These are phyloP conservation scores for Nyleta sp. DNA, from an alignment of 2,888 invertebrate species.

Conservation along the genomic window DNA sequence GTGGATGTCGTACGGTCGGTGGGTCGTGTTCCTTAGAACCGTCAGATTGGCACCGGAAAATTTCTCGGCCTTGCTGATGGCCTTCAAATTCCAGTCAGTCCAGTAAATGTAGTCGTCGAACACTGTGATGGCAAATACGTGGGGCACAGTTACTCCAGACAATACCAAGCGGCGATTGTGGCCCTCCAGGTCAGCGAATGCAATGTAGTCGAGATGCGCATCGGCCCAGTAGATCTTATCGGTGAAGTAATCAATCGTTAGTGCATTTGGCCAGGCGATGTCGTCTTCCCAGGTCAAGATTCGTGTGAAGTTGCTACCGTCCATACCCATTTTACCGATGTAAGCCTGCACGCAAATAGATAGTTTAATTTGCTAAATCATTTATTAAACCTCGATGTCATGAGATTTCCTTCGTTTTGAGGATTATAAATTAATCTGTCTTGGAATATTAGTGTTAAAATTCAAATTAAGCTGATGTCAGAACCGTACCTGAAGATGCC, in stretches of 20 bases:
- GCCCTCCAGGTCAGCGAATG: slow-evolving; percentile 96
- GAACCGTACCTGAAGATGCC: slow-evolving; percentile 88
- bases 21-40: slow-evolving; percentile 94
- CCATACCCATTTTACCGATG: slow-evolving; percentile 98
- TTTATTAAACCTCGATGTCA: not conserved
- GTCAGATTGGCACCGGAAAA: slow-evolving; percentile 91
- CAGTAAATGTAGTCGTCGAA: slow-evolving; percentile 98
- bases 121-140: slow-evolving; percentile 96
- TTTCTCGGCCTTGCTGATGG: slow-evolving; percentile 95
- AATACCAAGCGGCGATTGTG: slow-evolving; percentile 92
- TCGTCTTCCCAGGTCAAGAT: slow-evolving; percentile 96
- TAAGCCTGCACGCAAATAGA: slow-evolving; percentile 88
- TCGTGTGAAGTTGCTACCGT: slow-evolving; percentile 94
- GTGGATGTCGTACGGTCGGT: slow-evolving; percentile 97
- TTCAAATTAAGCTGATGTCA: not conserved
- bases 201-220: slow-evolving; percentile 98
- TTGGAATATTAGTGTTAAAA: not conserved
- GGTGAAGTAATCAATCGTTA: slow-evolving; percentile 98
- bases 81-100: slow-evolving; percentile 99
- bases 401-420: too few relatives aligned
- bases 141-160: slow-evolving; percentile 92
- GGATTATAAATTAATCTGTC: too few relatives aligned
- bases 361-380: not conserved
- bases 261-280: slow-evolving; percentile 99
- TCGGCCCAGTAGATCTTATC: slow-evolving; percentile 99